Evolutionary conservation across 2,113 vertebrate genomes (phyloP), one percentile per base, ranked within the genome.

Genomic region (Tringa solitaria): DNA sequence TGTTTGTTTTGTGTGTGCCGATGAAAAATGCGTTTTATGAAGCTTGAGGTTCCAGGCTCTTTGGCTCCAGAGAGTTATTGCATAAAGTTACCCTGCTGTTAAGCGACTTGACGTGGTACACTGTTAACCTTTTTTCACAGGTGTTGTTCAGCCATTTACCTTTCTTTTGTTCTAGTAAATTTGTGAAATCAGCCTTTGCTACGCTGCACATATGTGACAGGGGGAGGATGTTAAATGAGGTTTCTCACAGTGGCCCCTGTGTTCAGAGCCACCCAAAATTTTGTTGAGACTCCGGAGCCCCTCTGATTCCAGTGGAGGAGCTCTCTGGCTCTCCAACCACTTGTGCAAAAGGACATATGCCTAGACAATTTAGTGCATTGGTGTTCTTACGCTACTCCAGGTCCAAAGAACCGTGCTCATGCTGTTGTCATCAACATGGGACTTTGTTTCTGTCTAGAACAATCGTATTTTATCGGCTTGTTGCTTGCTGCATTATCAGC

Each of bases 21-120:
- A 33, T 92, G 76, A 90, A 92, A 93, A 95, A 60, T 12, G 6
- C 57, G 54, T 82, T 63, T 73, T 57, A n/a, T 30, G 39, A 72
- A 95, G 80, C 80, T 89, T 39, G 41, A 94, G 74, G 32, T 89
- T 93, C 65, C 89, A 96, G 94, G 82, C 92, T 84, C 35, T 41
- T 64, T 33, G 91, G 57, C 84, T 96, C 45, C 91, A 70, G 50
- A 87, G 53, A 37, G n/a, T 72, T 92, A 69, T 35, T 93, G 87
- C 23, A 4, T 84, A 61, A 92, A 48, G 43, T 84, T 73, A 73
- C 53, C 68, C 70, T 78, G 41, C 57, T 90, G 32, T 90, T 90
- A 70, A 64, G 72, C 39, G 84, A 56, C 37, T 53, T 78, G 46
- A 61, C 60, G 61, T 89, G 77, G 28, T 73, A 14, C 10, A 5